Conservation (phyloP, 2,888 invertebrate genomes). For the Drosophila anomelani region DNA sequence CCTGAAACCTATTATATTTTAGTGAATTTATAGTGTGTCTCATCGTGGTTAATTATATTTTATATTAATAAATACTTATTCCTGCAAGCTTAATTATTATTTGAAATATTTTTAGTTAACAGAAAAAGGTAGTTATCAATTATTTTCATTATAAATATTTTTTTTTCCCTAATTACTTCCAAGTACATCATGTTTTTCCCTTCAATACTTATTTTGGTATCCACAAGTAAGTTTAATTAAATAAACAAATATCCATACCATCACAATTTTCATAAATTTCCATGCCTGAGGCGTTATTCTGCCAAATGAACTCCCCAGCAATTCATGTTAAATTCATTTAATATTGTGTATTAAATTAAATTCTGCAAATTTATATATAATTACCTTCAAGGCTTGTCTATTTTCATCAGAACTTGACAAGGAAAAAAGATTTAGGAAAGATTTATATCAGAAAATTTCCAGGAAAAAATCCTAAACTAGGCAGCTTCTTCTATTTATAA, state of each 20-base stretch:
- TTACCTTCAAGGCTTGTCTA: neutral
- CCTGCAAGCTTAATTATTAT: neutral
- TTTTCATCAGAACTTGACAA: neutral
- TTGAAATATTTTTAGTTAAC: neutral
- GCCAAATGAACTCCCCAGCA: neutral
- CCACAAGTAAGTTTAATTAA: neutral
- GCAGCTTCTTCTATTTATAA: constrained; percentile 8
- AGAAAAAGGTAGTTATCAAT: neutral
- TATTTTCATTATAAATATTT: neutral
- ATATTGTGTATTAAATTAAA: neutral
- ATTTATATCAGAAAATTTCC: neutral
- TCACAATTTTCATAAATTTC: neutral
- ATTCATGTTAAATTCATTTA: neutral
- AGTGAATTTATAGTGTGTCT: constrained; percentile 10
- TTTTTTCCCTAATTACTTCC: neutral
- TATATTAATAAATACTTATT: constrained; percentile 16
- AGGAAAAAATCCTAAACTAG: neutral
- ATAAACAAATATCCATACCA: neutral
- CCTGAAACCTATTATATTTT: neutral
- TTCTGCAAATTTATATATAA: neutral
- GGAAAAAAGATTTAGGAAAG: neutral
- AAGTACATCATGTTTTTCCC: neutral
- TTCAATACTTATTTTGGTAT: neutral
- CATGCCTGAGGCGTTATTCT: neutral
- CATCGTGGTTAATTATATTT: constrained; percentile 1